A percentile compares a stretch with the other conserved stretches of the same genome.
phyloP scores from a whole-genome alignment of 2,888 invertebrate species.

The Tuta absoluta region DNA sequence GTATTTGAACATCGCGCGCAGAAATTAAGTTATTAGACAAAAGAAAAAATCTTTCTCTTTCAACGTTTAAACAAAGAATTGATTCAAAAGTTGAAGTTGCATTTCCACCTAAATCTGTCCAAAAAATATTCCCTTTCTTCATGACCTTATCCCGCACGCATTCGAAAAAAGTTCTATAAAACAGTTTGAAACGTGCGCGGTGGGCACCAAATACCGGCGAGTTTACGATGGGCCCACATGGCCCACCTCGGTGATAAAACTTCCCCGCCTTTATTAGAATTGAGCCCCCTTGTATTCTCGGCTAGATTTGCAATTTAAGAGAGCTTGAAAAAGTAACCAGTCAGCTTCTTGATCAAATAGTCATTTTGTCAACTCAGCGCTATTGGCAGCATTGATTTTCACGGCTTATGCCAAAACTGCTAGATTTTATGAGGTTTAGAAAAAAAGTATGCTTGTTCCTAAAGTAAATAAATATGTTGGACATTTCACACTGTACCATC shows the following conservation, averaged over 20 bases:
- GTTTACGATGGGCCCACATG: slow-evolving; percentile 19
- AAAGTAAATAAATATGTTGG: too few species aligned
- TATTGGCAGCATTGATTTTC: too few species aligned
- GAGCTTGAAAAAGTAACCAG: background rate
- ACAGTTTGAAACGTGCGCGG: slow-evolving; percentile 13
- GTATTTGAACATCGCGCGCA: too few species aligned
- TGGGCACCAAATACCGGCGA: slow-evolving; percentile 1
- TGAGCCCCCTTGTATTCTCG: slow-evolving; percentile 15
- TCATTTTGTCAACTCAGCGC: too few species aligned
- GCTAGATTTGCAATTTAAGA: slow-evolving; percentile 11
- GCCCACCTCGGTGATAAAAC: slow-evolving; percentile 18
- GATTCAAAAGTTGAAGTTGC: background rate
- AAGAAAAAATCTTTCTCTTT: too few species aligned
- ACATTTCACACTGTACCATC: too few species aligned
- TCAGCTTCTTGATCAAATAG: background rate
- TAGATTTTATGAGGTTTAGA: too few species aligned
- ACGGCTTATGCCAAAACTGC: too few species aligned
- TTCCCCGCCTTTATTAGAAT: slow-evolving; percentile 16
- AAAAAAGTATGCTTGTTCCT: too few species aligned
- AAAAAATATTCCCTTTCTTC: background rate
- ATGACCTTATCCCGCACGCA: slow-evolving; percentile 10
- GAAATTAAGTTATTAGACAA: too few species aligned
- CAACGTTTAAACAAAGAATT: too few species aligned
- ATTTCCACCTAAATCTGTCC: background rate
- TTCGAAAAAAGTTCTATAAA: slow-evolving; percentile 15